phyloP scores from a whole-genome alignment of 2,797 vertebrate genomes.

The Calcarius lapponicus region DNA sequence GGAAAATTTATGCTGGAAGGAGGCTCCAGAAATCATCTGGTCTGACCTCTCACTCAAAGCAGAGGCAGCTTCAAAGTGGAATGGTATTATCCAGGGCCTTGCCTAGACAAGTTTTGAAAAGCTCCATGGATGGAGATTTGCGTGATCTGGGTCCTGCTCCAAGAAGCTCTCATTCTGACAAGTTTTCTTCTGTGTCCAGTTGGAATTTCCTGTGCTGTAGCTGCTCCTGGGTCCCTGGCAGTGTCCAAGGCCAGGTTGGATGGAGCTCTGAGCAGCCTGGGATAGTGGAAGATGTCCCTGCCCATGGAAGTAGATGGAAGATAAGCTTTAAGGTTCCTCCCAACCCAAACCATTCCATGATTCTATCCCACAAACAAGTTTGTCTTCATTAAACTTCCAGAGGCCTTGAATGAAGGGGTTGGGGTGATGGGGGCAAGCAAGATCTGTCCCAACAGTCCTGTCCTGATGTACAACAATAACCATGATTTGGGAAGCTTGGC shows the following conservation, averaged over 20 bases:
- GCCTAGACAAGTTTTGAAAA: neutral
- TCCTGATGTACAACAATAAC: neutral
- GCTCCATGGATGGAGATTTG: neutral
- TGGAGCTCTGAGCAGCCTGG: neutral
- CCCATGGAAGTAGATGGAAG: neutral
- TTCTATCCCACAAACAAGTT: neutral
- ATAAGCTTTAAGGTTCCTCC: neutral
- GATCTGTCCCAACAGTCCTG: neutral
- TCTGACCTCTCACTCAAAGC: neutral
- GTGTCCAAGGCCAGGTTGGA: neutral
- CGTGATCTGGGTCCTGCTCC: neutral
- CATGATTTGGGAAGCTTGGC: fast-evolving
- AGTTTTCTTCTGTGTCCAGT: neutral
- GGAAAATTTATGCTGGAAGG: neutral
- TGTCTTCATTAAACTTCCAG: neutral
- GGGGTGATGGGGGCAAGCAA: neutral
- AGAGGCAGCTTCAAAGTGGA: neutral
- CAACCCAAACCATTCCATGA: neutral
- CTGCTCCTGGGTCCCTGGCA: neutral
- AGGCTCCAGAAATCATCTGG: neutral
- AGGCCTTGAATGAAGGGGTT: neutral
- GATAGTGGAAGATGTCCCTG: neutral
- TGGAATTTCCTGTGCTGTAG: neutral
- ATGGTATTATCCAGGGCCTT: neutral
- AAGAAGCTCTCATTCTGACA: neutral